Evolutionary conservation across 2,888 invertebrate genomes (phyloP), one percentile per base, ranked within the genome.

Genomic region (Ennomos quercinarius): DNA sequence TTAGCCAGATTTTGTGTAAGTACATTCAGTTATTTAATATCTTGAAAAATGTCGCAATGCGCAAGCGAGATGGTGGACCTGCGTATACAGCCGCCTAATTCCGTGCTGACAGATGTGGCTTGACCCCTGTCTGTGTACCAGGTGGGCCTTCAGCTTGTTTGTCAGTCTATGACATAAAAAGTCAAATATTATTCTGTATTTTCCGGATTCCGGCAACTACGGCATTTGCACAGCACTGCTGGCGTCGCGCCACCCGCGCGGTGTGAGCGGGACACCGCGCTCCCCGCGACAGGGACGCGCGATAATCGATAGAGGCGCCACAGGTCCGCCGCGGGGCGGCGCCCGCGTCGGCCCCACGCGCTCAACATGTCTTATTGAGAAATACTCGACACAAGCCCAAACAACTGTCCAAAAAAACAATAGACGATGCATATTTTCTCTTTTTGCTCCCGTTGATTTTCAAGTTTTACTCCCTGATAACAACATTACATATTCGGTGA

Each of bases 401-500:
- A 54, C 59, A 59, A 36, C 41, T 47, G 48, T 43, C 44, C 10
- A 49, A 51, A 53, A 51, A 44, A 35, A 27, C 8, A 38, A 47
- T 34, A 38, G 86, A 87, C 84, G 88, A 87, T 86, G 89, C 86
- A 89, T 87, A 89, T 84, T 89, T 84, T 83, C 85, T 78, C 89
- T 87, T 86, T 84, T 83, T 81, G 78, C 81, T 83, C 27, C 27
- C 27, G 27, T 85, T 80, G 77, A 80, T 86, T 86, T 46, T 35
- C 39, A 44, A 44, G 39, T 87, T 87, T 87, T 83, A 87, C 86
- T 88, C 85, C 88, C 85, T 87, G 90, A 91, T 91, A 91, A 91
- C 90, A 86, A 86, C 86, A 91, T 91, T 90, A 90, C 87, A 83
- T 86, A 90, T 90, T 86, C 83, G 84, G 88, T 86, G 86, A 85